phyloP scores from a whole-genome alignment of 2,113 vertebrate genomes.

The Meriones unguiculatus region DNA sequence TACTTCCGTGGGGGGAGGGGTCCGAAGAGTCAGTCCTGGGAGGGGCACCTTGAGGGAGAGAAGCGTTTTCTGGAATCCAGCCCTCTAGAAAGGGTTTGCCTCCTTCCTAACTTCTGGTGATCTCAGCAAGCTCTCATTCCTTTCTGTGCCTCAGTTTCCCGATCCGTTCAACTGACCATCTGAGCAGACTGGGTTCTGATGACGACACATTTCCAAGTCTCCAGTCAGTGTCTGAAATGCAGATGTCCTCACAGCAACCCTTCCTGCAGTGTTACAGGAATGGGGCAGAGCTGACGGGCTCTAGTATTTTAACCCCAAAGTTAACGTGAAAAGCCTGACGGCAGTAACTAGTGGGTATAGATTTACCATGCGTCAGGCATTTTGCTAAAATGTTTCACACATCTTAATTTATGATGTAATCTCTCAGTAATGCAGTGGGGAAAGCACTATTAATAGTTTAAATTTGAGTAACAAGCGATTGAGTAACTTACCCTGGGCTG shows the following conservation, averaged over 20 bases:
- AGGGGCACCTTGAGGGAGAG: background rate
- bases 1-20: background rate
- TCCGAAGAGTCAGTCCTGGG: background rate
- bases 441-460: background rate
- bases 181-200: background rate
- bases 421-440: background rate
- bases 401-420: conserved; percentile 24
- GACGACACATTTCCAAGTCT: background rate
- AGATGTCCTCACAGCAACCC: background rate
- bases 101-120: background rate
- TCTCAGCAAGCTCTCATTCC: background rate
- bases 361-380: background rate
- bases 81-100: background rate
- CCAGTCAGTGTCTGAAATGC: background rate
- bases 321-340: conserved; percentile 38
- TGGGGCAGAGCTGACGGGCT: background rate
- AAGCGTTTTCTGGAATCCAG: background rate
- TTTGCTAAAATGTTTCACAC: background rate
- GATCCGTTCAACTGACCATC: background rate
- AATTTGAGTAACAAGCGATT: background rate
- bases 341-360: background rate
- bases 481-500: conserved; percentile 15
- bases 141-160: background rate
- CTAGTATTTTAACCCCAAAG: background rate
- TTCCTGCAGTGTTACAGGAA: background rate